Evolutionary conservation across 2,113 vertebrate species (phyloP).

Genomic region (Antechinus stuartii): DNA sequence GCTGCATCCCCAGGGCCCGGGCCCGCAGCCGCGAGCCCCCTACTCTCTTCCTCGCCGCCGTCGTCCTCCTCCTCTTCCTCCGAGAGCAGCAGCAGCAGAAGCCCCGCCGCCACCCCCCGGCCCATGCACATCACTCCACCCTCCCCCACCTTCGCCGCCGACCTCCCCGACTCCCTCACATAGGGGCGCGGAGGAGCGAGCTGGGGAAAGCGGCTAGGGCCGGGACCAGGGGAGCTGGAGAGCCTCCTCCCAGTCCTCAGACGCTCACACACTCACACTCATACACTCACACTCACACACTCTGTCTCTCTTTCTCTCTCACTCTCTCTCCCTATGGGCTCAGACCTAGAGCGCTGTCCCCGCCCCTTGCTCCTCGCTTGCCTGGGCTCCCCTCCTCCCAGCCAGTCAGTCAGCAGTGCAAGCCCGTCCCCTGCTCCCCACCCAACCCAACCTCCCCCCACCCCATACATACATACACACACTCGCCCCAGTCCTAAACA

Average conservation of each 20-base stretch:
- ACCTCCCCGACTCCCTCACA: conserved; percentile 76
- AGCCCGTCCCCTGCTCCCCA: conserved; percentile 54
- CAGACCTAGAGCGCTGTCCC: conserved; percentile 10
- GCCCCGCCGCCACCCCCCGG: conserved; percentile 74
- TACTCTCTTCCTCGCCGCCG: conserved; percentile 71
- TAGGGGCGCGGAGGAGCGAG: conserved; percentile 65
- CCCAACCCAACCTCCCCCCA: neutral
- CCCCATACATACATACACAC: neutral
- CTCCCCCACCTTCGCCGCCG: conserved; percentile 71
- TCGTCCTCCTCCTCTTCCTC: conserved; percentile 77
- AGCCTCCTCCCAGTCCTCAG: conserved; percentile 45
- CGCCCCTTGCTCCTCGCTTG: conserved; percentile 12
- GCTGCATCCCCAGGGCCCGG: conserved; percentile 80
- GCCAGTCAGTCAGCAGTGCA: neutral
- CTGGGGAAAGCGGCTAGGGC: conserved; percentile 55
- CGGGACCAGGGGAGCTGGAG: conserved; percentile 10
- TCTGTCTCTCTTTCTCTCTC: neutral
- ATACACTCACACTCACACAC: neutral
- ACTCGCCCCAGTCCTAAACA: conserved; percentile 39
- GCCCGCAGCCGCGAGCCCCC: conserved; percentile 79
- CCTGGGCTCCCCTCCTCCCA: neutral
- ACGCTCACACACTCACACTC: conserved; percentile 35
- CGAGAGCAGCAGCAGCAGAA: conserved; percentile 77
- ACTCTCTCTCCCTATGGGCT: conserved; percentile 15
- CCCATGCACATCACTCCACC: conserved; percentile 82